Conservation (phyloP, 2,797 vertebrate species). For the Ambastaia sidthimunki region DNA sequence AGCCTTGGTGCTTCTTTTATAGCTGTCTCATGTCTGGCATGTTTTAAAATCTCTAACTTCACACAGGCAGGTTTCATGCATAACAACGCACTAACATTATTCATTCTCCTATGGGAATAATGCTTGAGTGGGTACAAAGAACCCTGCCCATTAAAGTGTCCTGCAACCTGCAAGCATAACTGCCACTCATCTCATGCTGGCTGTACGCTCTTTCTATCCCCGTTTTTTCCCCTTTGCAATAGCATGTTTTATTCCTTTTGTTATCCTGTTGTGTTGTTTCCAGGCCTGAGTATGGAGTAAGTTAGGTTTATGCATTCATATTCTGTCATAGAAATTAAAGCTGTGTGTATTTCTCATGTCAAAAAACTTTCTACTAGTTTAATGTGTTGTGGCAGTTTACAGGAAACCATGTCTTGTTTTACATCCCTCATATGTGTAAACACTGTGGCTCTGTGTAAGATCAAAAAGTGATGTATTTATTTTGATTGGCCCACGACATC, state of each 20-base stretch:
- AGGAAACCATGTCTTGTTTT: too few relatives aligned
- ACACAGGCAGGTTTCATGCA: slow-evolving; percentile 76
- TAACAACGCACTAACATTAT: slow-evolving; percentile 67
- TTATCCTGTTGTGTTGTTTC: slow-evolving; percentile 42
- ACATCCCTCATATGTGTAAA: background rate
- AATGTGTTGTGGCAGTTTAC: background rate
- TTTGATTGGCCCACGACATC: background rate
- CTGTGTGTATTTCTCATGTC: slow-evolving; percentile 29
- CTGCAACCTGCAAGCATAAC: slow-evolving; percentile 23
- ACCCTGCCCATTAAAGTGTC: slow-evolving; percentile 40
- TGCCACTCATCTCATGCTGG: slow-evolving; percentile 10
- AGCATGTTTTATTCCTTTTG: slow-evolving; percentile 41
- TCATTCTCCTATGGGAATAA: slow-evolving; percentile 20
- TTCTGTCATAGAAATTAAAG: slow-evolving; percentile 59
- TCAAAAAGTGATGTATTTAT: background rate
- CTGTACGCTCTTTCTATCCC: background rate
- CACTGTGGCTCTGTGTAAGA: background rate
- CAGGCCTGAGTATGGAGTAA: slow-evolving; percentile 50
- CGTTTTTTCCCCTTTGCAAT: background rate
- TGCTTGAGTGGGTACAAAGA: slow-evolving; percentile 45
- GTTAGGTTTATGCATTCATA: slow-evolving; percentile 57
- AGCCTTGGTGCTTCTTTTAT: slow-evolving; percentile 29
- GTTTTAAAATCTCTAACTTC: slow-evolving; percentile 45
- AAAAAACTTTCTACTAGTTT: background rate
- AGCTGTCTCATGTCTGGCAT: slow-evolving; percentile 35